Base-by-base conservation (phyloP, 2,797 vertebrate species). In the Danio jaintianensis region DNA sequence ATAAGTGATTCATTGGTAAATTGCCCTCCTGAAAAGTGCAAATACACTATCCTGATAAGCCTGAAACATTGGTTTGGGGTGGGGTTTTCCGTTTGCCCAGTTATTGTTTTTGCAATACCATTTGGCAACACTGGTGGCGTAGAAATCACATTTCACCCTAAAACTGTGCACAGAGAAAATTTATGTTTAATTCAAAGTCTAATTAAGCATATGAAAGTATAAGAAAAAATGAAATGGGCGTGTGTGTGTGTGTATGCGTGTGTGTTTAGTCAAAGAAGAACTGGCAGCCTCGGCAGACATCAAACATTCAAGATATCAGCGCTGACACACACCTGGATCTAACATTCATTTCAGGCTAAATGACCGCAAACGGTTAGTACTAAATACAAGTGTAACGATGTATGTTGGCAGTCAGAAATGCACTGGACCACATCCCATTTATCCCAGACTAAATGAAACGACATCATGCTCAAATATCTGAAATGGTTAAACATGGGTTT, bases 231-330 rank as follows among this genome's bases (percentile, higher is more conserved):
- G 13, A 5, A 20, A n/a, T 47, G 36, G 52, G 47, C 70, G 45
- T 16, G 6, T 53, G 64, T 67, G 42, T 48, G 64, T 20, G 13
- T 48, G 53, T 58, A 38, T 72, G 68, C 82, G 38, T 50, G 53
- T 55, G 48, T 77, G 42, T 70, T 68, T 88, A 53, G 12, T 66
- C 16, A 68, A 69, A 79, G 2, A 2, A 38, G 75, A 45, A 58
- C 12, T 43, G 40, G 20, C 56, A 79, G 59, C 52, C 56, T 71
- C 69, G 61, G 72, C 52, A 48, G 45, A 91, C 89, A 92, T 91
- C 91, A 92, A 92, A 91, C 89, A 84, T 84, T 87, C 79, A 64
- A 50, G 38, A 87, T 87, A 92, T 88, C 80, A 89, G 82, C 75
- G 48, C 85, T 89, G 89, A 69, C 79, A 45, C 58, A 70, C 56